Base-by-base conservation (phyloP, 1,140 invertebrate genomes). In the Hestina assimilis region DNA sequence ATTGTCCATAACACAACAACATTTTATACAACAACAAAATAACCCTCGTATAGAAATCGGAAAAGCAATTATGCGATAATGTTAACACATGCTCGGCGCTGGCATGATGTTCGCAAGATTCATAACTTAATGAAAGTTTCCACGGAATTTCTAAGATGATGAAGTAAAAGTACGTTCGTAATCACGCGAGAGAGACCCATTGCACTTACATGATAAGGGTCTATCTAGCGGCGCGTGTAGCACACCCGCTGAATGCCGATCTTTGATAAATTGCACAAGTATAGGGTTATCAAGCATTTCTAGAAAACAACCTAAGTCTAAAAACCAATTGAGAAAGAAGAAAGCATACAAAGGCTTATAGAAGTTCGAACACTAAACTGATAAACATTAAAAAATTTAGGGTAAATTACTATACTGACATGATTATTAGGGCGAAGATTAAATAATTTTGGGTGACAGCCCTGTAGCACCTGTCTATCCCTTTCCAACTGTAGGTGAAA, bases 201-300 rank as follows among this genome's bases (percentile, higher is more conserved):
- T 63, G 57, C 61, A 50, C 56, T 51, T 45, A 51, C 45, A 54
- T 54, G 56, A 63, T 63, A 59, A 60, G 43, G 35, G 33, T 24
- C 29, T 60, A 68, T 68, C 61, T 63, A 63, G 48, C 55, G 51
- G 50, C 23, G 29, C 54, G 45, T 52, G 54, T 62, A 53, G 45
- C 53, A 69, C 51, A 66, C 59, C 48, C 59, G 58, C 58, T 59
- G 70, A 72, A 74, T 71, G 61, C 64, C 59, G 68, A 76, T 74
- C 45, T 47, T 29, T 58, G 70, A 73, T 73, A 72, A 69, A 50
- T 31, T 48, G 31, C 29, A 12, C 31, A 14, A 35, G 8, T 4
- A 12, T 48, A 48, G 46, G 46, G 46, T 48, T 48, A 9, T 9
- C 9, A 24, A 2, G 11, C 21, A 8, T 14, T 11, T 2, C 3